A percentile compares a stretch with the other conserved stretches of the same genome.
These are phyloP conservation scores for Diabrotica undecimpunctata DNA, from an alignment of 1,140 invertebrate species.

Conservation along the genomic window DNA sequence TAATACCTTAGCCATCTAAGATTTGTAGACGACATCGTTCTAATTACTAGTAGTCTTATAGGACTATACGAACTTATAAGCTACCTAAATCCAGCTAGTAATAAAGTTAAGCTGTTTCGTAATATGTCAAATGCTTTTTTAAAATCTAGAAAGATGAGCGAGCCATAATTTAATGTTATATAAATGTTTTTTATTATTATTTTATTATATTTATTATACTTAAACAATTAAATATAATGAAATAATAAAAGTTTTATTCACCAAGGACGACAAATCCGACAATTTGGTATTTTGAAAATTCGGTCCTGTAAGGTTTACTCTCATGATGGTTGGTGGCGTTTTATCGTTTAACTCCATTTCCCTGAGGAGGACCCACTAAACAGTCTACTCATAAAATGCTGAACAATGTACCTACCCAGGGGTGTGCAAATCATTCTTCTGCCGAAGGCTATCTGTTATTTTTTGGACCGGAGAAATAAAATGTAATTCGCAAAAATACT, in stretches of 20 bases:
- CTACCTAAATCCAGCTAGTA: too few species aligned
- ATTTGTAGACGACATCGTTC: too few species aligned
- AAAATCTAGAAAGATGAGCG: too few species aligned
- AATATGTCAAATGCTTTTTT: too few species aligned
- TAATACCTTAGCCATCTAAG: too few species aligned
- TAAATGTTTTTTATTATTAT: too few species aligned
- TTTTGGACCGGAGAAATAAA: neutral
- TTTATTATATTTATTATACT: too few species aligned
- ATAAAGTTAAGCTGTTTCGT: too few species aligned
- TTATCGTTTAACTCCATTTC: constrained; percentile 35
- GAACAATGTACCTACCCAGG: constrained; percentile 28
- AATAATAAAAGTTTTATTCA: neutral
- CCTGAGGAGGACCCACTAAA: constrained; percentile 27
- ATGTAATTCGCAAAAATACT: too few species aligned
- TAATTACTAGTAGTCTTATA: too few species aligned
- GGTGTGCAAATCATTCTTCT: neutral
- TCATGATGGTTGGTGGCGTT: constrained; percentile 21
- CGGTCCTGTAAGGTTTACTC: neutral
- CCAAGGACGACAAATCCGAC: neutral
- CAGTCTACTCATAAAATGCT: constrained; percentile 33
- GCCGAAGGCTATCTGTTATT: neutral
- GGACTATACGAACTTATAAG: too few species aligned
- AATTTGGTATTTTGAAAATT: constrained; percentile 10
- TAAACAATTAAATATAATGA: neutral
- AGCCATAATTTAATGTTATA: too few species aligned